phyloP scores from a whole-genome alignment of 2,888 invertebrate species.

The Orthosia gothica region DNA sequence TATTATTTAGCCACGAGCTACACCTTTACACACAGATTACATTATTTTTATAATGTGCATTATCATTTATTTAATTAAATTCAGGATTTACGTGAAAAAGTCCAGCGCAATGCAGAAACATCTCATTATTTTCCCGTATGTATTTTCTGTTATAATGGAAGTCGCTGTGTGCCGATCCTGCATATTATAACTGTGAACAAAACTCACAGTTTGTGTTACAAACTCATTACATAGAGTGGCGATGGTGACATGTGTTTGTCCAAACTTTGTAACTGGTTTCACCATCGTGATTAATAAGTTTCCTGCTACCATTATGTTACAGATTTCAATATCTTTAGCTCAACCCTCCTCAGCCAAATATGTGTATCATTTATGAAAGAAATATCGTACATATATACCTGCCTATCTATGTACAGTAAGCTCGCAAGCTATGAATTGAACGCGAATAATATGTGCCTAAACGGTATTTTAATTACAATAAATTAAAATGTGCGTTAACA shows the following conservation, averaged over 20 bases:
- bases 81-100: neutral
- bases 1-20: no score
- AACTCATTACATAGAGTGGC: slow-evolving; percentile 37
- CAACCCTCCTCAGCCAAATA: neutral
- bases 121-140: neutral
- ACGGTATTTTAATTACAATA: no score
- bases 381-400: neutral
- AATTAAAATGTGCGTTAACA: no score
- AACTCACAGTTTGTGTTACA: slow-evolving; percentile 5
- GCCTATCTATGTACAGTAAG: no score
- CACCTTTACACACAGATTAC: no score
- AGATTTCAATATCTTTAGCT: neutral
- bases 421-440: neutral
- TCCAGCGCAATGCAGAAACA: neutral
- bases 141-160: neutral
- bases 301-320: neutral
- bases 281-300: neutral
- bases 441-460: neutral
- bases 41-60: neutral
- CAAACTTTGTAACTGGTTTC: neutral
- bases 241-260: slow-evolving; percentile 2
- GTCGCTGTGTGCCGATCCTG: neutral
- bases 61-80: neutral
- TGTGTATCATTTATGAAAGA: neutral
- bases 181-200: slow-evolving; percentile 1